Base-by-base conservation (phyloP, 2,888 invertebrate species). In the Cantharis rufa region DNA sequence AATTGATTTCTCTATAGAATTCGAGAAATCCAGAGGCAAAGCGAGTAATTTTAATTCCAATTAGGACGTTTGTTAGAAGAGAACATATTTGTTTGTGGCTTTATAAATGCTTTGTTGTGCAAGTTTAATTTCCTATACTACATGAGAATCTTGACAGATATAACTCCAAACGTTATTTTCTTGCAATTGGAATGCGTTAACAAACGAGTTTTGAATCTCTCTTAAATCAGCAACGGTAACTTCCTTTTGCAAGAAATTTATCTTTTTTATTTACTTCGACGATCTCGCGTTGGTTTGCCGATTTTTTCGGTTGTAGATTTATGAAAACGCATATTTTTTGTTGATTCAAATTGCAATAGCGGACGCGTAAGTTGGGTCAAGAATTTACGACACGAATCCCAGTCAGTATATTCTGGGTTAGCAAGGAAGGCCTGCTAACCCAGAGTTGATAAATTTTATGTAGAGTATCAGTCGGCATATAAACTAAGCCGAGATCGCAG, bases 31-130 rank as follows among this genome's bases (percentile, higher is more conserved):
- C 80, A 72, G 62, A 79, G 74, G 79, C 77, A 79, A 81, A 82
- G 81, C 80, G 82, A 79, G 78, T 81, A 82, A 83, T 83, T 80
- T 79, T 79, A 80, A 79, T 79, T 81, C 79, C 81, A 83, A 83
- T 83, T 82, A 82, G 78, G 63, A 73, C 28, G 71, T 75, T 71
- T 72, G 72, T 64, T 78, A 76, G 76, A 75, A 77, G 73, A 78
- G 75, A 77, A 79, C 77, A 74, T 80, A 81, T 82, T 82, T 81
- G 81, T 81, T 82, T 82, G 81, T 71, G 82, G 81, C 79, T 80
- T 79, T 80, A 71, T 72, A 80, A 75, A 72, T 73, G 73, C 76
- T 74, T 74, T 72, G 72, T 78, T 75, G 75, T 70, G 72, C 48
- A 76, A 48, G 78, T 70, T 75, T 78, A 75, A 76, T 78, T 78